Percentiles rank a stretch among this genome's conserved stretches.
Conservation (phyloP, 2,888 invertebrate species). For the Arrhopalites spinosus region DNA sequence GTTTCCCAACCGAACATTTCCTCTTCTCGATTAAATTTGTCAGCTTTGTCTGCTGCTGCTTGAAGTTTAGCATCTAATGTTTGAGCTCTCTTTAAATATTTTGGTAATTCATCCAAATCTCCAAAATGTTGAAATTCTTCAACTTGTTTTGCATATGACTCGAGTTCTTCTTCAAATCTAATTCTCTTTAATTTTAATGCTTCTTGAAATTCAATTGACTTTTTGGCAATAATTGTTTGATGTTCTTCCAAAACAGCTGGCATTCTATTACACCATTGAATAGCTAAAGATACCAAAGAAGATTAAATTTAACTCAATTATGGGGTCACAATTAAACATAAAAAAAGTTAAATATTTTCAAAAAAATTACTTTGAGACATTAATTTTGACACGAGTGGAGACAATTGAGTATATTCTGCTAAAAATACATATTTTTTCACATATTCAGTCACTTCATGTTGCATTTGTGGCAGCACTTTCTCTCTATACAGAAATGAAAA, state of each 20-base stretch:
- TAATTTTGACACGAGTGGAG: conserved; percentile 83
- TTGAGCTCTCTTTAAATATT: conserved; percentile 81
- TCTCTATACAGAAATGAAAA: no score
- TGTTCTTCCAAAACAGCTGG: conserved; percentile 82
- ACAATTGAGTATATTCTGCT: conserved; percentile 78
- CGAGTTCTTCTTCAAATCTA: conserved; percentile 81
- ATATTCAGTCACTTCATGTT: conserved; percentile 69
- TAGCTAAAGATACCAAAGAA: no score
- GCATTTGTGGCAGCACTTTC: conserved; percentile 72
- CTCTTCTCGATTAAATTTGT: conserved; percentile 91
- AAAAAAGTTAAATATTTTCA: no score
- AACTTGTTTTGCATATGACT: conserved; percentile 76
- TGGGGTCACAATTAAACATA: no score
- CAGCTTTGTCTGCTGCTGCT: conserved; percentile 77
- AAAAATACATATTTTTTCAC: conserved; percentile 73
- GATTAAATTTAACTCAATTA: no score
- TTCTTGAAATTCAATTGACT: conserved; percentile 85
- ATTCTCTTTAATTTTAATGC: conserved; percentile 74
- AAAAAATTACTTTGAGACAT: no score
- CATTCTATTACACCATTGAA: conserved; percentile 85
- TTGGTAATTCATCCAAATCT: conserved; percentile 78
- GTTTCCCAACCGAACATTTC: conserved; percentile 83
- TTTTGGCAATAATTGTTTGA: conserved; percentile 76
- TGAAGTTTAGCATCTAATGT: conserved; percentile 74
- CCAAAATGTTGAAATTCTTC: conserved; percentile 88